Evolutionary conservation across 1,140 invertebrate genomes (phyloP).

Genomic region (Sweltsa coloradensis): DNA sequence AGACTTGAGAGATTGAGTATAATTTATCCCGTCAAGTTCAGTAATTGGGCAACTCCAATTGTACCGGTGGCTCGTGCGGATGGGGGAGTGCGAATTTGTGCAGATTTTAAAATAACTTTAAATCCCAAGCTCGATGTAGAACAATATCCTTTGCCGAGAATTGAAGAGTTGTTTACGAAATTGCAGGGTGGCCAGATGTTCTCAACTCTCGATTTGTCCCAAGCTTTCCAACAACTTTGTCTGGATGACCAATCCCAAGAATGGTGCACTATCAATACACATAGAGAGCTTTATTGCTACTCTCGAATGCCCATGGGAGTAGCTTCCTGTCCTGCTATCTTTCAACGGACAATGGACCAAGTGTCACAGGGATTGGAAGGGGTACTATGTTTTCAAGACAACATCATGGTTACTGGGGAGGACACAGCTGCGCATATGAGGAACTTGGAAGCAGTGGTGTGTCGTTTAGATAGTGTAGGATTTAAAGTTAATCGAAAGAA

Average conservation of each 20-base stretch:
- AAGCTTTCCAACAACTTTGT: slow-evolving; percentile 2
- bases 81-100: slow-evolving; percentile 29
- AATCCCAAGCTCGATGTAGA: slow-evolving; percentile 16
- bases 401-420: slow-evolving; percentile 19
- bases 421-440: slow-evolving; percentile 16
- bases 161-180: slow-evolving; percentile 17
- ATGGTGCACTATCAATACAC: slow-evolving; percentile 21
- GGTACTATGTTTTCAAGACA: slow-evolving; percentile 19
- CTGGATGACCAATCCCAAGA: neutral
- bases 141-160: slow-evolving; percentile 16
- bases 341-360: slow-evolving; percentile 27
- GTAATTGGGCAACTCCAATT: slow-evolving; percentile 31
- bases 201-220: slow-evolving; percentile 14
- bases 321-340: slow-evolving; percentile 22
- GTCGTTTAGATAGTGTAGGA: slow-evolving; percentile 13
- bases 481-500: slow-evolving; percentile 15
- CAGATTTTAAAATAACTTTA: slow-evolving; percentile 28
- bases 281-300: slow-evolving; percentile 23
- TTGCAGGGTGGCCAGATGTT: slow-evolving; percentile 15
- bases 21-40: slow-evolving; percentile 18
- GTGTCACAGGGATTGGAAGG: slow-evolving; percentile 18
- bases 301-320: slow-evolving; percentile 28
- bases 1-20: slow-evolving; percentile 24
- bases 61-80: slow-evolving; percentile 33
- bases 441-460: slow-evolving; percentile 16